Base-by-base conservation (phyloP, 2,113 vertebrate species). In the Cephalopholis sonnerati region DNA sequence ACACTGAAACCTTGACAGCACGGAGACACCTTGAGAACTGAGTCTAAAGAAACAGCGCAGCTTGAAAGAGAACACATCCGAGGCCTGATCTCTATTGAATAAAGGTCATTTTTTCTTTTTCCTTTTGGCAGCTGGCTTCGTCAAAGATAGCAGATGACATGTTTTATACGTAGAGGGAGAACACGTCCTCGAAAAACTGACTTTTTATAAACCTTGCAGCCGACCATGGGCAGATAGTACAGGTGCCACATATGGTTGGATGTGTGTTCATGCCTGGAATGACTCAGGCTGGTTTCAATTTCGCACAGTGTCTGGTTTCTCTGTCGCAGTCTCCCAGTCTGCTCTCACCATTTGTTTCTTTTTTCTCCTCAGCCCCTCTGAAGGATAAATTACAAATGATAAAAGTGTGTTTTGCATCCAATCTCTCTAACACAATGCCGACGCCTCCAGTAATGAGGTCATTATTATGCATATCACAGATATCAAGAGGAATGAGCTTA, bases 391-490 rank as follows among this genome's bases (percentile, higher is more conserved):
- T 77, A 73, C 69, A 65, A 68, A 71, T 36, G 65, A 87, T 85
- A 81, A 85, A 90, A 82, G 75, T 66, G 76, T 24, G 61, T 84
- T 89, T 78, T 75, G 87, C 64, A 80, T 85, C 74, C 84, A 29
- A 46, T 81, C 88, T 78, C 64, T 17, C 57, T 1, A 64, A 71
- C 79, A 82, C 87, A 87, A 87, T 64, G 84, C 81, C 2, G 62
- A 68, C 24, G 67, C 77, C 73, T 79, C 55, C 77, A 15, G 84
- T 92, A 87, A 93, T 81, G 90, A 92, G 87, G 66, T 78, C 69
- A 66, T 91, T 90, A 83, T 86, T 79, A 89, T 93, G 88, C 91
- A 79, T 74, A 85, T 93, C 81, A 66, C 78, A 89, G 76, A 92
- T 77, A 81, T 90, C 74, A 80, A 82, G 79, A 89, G 86, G 77